phyloP scores from a whole-genome alignment of 1,140 invertebrate species.

The Diabrotica virgifera region DNA sequence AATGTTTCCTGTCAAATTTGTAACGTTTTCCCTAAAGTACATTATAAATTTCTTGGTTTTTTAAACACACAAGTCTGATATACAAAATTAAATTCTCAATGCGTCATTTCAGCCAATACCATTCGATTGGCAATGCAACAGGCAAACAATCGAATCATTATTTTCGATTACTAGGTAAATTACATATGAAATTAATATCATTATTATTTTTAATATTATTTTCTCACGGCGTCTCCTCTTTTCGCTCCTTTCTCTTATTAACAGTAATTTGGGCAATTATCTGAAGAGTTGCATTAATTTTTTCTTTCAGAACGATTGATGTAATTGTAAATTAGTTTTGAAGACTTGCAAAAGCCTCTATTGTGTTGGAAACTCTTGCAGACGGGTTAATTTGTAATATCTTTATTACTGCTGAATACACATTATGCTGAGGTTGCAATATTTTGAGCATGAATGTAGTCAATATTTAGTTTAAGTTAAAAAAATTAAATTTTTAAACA shows the following conservation, averaged over 20 bases:
- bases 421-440: no score
- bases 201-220: neutral
- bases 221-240: neutral
- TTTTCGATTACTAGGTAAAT: neutral
- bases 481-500: no score
- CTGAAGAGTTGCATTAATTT: neutral
- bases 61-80: no score
- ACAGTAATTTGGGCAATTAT: neutral
- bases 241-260: neutral
- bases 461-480: no score
- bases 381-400: no score
- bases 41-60: no score
- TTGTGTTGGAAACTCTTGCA: neutral
- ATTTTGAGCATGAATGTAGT: no score
- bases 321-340: constrained; percentile 1
- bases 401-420: no score
- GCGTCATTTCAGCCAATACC: neutral
- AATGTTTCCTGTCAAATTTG: no score
- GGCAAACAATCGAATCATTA: neutral
- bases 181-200: neutral
- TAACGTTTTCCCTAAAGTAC: no score
- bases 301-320: neutral
- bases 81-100: neutral
- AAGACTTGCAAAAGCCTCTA: neutral
- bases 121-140: neutral